Conservation (phyloP, 1,140 invertebrate species). For the Lasioglossum albipes region DNA sequence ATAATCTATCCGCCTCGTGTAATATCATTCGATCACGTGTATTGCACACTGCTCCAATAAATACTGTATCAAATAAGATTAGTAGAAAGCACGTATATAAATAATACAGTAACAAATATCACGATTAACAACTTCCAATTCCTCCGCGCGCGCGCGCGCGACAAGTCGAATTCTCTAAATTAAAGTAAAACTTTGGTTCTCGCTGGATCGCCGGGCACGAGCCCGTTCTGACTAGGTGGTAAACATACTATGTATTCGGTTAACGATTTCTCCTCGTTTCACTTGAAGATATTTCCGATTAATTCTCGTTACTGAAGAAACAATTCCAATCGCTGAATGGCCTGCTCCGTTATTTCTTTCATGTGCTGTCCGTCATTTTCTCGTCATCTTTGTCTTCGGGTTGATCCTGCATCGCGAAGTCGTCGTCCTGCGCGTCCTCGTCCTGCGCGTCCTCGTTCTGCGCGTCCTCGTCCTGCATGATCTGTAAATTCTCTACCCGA, state of each 20-base stretch:
- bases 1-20: conserved; percentile 10
- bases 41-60: conserved; percentile 53
- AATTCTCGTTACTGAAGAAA: not conserved
- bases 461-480: conserved; percentile 19
- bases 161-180: conserved; percentile 11
- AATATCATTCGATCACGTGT: conserved; percentile 47
- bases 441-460: no score
- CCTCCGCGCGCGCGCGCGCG: no score
- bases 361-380: conserved; percentile 17
- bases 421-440: conserved; percentile 19
- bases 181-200: conserved; percentile 44
- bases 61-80: conserved; percentile 46
- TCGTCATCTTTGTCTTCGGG: not conserved
- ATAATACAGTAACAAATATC: conserved; percentile 42
- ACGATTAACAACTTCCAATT: conserved; percentile 8
- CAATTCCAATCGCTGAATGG: not conserved
- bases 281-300: no score
- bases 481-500: conserved; percentile 16
- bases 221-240: conserved; percentile 44
- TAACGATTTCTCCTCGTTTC: not conserved
- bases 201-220: not conserved
- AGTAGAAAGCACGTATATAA: conserved; percentile 12
- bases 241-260: not conserved
- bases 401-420: not conserved
- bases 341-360: not conserved